A percentile compares a stretch with the other conserved stretches of the same genome.
Conservation (phyloP, 2,113 vertebrate species). For the human (Homo sapiens) region DNA sequence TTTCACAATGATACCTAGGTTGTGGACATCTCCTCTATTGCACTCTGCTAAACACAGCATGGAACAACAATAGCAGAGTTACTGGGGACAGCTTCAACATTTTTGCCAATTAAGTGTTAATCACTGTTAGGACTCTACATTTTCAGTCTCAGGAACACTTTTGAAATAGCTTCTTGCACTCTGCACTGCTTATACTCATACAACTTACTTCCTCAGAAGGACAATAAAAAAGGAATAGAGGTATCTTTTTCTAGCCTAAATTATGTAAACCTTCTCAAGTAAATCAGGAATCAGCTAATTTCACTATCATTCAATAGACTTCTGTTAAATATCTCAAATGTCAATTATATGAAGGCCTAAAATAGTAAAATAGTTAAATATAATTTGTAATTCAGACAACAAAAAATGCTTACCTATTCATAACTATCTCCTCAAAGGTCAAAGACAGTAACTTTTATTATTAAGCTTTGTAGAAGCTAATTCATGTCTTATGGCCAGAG, state of each 20-base stretch:
- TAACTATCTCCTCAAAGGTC: constrained; percentile 1
- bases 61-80: no score
- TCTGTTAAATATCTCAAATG: not conserved
- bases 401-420: not conserved
- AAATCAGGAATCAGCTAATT: not conserved
- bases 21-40: not conserved
- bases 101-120: not conserved
- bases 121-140: not conserved
- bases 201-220: not conserved
- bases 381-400: not conserved
- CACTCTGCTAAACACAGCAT: not conserved
- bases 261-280: not conserved
- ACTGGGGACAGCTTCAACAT: not conserved
- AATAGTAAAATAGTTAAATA: not conserved
- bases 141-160: not conserved
- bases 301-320: not conserved
- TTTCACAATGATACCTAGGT: not conserved
- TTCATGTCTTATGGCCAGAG: constrained; percentile 80
- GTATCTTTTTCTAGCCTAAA: not conserved
- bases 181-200: not conserved
- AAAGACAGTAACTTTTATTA: constrained; percentile 76
- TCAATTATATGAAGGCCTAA: not conserved
- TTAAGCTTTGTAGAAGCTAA: constrained; percentile 76
- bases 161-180: not conserved
- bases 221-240: not conserved